A percentile compares a stretch with the other conserved stretches of the same genome.
phyloP scores from a whole-genome alignment of 1,140 invertebrate genomes.

The Drosophila busckii region DNA sequence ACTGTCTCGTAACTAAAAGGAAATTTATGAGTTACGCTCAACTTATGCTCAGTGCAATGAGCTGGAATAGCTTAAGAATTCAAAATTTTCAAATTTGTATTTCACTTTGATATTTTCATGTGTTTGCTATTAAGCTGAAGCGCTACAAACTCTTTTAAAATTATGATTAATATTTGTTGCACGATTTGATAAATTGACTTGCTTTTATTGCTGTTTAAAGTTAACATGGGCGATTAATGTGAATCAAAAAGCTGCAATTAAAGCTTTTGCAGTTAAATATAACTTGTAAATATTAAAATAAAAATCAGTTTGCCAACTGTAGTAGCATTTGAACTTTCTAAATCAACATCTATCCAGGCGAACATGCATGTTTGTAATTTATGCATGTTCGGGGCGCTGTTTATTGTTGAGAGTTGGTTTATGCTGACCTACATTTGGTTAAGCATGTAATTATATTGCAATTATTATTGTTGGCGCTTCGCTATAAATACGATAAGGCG shows the following conservation, averaged over 20 bases:
- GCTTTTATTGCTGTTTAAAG: background rate
- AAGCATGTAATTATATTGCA: constrained; percentile 39
- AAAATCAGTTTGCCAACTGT: too few relatives aligned
- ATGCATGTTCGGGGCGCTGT: constrained; percentile 3
- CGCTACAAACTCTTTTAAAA: too few relatives aligned
- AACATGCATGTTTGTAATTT: constrained; percentile 15
- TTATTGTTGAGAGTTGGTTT: constrained; percentile 15
- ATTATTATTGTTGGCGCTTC: constrained; percentile 25
- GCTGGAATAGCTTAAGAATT: too few relatives aligned
- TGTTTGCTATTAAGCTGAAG: too few relatives aligned
- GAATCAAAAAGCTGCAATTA: background rate
- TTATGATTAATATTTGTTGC: too few relatives aligned
- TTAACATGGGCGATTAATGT: background rate
- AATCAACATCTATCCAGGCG: constrained; percentile 9
- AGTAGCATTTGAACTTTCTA: too few relatives aligned
- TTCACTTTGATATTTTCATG: too few relatives aligned
- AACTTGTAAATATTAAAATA: too few relatives aligned
- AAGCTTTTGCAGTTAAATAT: too few relatives aligned
- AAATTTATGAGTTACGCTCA: background rate
- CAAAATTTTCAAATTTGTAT: too few relatives aligned
- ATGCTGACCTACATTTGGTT: constrained; percentile 32
- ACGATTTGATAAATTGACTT: too few relatives aligned
- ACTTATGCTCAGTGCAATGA: too few relatives aligned
- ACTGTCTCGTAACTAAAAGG: background rate
- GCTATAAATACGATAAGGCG: constrained; percentile 5